phyloP scores from a whole-genome alignment of 2,797 vertebrate genomes.

The Nyctalus aviator region DNA sequence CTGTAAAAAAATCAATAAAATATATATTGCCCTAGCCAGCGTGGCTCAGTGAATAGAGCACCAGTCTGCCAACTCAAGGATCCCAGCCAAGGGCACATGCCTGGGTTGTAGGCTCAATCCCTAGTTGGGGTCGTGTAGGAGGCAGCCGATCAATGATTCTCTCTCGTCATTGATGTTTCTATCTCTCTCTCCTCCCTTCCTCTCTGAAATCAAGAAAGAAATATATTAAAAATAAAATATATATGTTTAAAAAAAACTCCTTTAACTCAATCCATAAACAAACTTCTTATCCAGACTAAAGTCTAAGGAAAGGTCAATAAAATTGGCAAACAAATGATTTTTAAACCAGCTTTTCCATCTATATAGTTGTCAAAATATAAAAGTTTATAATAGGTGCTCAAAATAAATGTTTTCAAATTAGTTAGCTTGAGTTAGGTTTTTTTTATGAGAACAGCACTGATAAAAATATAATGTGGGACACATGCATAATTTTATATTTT shows the following conservation, averaged over 20 bases:
- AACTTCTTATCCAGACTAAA: neutral
- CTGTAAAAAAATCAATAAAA: no score
- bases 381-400: neutral
- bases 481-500: neutral
- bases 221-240: no score
- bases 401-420: neutral
- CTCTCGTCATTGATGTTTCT: no score
- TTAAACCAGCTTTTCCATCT: constrained; percentile 33
- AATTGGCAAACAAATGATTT: neutral
- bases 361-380: neutral
- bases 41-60: no score
- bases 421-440: neutral
- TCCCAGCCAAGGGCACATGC: no score
- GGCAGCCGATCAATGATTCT: no score
- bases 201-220: no score
- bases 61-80: no score
- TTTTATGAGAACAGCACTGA: neutral
- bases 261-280: neutral
- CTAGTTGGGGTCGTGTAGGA: no score
- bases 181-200: no score
- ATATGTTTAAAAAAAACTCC: neutral
- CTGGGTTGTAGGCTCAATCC: no score
- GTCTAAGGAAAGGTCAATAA: neutral
- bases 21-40: no score
- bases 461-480: neutral